These are phyloP conservation scores for Hemicentrotus pulcherrimus DNA, from an alignment of 35 echinoderm and acorn worm species.

Conservation along the genomic window DNA sequence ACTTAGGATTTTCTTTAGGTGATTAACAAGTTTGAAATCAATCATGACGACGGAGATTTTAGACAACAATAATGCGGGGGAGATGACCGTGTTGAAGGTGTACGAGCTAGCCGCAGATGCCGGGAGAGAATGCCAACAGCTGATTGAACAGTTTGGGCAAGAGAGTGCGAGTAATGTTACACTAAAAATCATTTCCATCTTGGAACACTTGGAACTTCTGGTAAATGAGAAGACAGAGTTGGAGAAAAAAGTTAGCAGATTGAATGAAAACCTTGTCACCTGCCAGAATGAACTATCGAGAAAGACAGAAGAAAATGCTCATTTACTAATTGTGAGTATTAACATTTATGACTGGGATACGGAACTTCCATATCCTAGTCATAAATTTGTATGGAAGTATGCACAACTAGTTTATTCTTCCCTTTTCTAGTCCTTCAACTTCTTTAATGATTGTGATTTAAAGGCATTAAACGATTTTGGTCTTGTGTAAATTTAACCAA, in stretches of 20 bases:
- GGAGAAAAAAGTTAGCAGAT: neutral
- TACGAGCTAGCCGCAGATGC: conserved; percentile 53
- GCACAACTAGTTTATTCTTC: too few relatives aligned
- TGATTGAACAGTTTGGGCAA: conserved; percentile 42
- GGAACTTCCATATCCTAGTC: too few relatives aligned
- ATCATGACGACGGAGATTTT: conserved; percentile 31
- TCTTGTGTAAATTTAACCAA: too few relatives aligned
- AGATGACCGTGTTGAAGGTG: conserved; percentile 50
- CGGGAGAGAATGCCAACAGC: conserved; percentile 47
- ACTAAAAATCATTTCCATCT: conserved; percentile 42
- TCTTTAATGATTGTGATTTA: too few relatives aligned
- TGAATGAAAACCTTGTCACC: conserved; percentile 42
- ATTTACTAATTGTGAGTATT: conserved; percentile 43
- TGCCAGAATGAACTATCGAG: neutral
- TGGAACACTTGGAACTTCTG: conserved; percentile 52
- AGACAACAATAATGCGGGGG: conserved; percentile 32
- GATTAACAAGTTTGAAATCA: neutral
- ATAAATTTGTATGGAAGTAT: too few relatives aligned
- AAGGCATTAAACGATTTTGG: too few relatives aligned
- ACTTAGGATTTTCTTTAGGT: neutral
- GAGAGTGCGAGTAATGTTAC: conserved; percentile 43
- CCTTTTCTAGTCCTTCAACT: too few relatives aligned
- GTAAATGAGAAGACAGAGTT: conserved; percentile 39
- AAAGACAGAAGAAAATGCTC: conserved; percentile 42
- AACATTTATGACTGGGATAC: neutral